A percentile compares a stretch with the other conserved stretches of the same genome.
phyloP scores from a whole-genome alignment of 1,140 invertebrate genomes.

The Branchinecta lynchi region DNA sequence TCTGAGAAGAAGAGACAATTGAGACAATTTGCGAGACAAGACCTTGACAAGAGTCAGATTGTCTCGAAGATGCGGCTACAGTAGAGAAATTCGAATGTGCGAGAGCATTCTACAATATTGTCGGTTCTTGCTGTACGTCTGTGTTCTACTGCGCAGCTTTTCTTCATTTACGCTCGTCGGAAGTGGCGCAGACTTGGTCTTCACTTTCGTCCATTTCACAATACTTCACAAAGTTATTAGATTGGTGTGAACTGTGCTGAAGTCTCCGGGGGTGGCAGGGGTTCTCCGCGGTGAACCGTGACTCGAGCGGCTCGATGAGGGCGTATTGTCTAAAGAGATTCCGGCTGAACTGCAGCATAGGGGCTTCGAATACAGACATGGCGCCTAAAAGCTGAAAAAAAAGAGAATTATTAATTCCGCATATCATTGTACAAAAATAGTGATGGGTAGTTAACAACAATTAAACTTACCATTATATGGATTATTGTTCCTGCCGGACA shows the following conservation, averaged over 20 bases:
- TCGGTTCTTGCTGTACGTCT: no score
- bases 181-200: neutral
- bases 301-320: neutral
- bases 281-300: neutral
- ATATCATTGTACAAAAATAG: neutral
- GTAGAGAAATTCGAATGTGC: no score
- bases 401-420: neutral
- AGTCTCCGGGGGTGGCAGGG: neutral
- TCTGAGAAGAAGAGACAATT: no score
- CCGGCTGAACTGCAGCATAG: neutral
- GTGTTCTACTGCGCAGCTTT: no score
- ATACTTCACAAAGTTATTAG: neutral
- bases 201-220: constrained; percentile 3
- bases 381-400: neutral
- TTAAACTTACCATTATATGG: neutral
- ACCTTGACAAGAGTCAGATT: no score
- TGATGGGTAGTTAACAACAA: neutral
- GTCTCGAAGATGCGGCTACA: no score
- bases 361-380: neutral
- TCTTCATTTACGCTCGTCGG: neutral
- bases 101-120: no score
- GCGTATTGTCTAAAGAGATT: constrained; percentile 6
- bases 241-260: no score
- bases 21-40: no score
- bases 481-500: neutral